Percentiles rank a stretch among this genome's conserved stretches.
phyloP scores from a whole-genome alignment of 2,113 vertebrate species.

The Cercopithecus mona region DNA sequence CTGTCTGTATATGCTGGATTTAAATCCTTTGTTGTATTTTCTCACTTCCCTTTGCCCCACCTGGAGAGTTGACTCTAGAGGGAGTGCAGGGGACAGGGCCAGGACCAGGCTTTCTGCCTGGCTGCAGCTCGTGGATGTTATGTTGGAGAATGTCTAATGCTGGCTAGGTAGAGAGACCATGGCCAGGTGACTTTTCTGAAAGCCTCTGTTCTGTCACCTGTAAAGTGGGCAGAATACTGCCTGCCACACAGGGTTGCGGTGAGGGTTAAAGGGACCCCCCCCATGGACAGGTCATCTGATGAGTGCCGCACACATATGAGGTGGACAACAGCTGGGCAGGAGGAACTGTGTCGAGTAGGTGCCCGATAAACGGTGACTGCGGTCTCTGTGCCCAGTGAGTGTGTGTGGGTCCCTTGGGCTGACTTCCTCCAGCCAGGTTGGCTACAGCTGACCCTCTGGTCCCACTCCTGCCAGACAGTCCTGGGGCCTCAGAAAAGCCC shows the following conservation, averaged over 20 bases:
- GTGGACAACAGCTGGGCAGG: not conserved
- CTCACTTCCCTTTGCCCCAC: not conserved
- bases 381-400: not conserved
- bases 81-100: no score
- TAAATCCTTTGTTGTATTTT: not conserved
- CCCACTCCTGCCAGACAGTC: not conserved
- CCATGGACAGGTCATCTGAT: rapidly evolving
- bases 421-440: not conserved
- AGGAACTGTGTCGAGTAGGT: not conserved
- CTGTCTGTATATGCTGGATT: not conserved
- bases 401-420: not conserved
- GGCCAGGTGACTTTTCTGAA: not conserved
- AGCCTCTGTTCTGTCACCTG: not conserved
- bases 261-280: not conserved
- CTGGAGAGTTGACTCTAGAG: not conserved
- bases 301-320: not conserved
- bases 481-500: not conserved
- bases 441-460: not conserved
- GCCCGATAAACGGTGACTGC: not conserved
- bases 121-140: not conserved
- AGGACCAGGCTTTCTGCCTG: not conserved
- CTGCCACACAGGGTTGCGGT: not conserved
- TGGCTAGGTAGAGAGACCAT: not conserved
- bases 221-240: not conserved
- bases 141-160: not conserved